Evolutionary conservation across 2,113 vertebrate species (phyloP), one percentile per base, ranked within the genome.

Genomic region (Hippocampus guttulatus): DNA sequence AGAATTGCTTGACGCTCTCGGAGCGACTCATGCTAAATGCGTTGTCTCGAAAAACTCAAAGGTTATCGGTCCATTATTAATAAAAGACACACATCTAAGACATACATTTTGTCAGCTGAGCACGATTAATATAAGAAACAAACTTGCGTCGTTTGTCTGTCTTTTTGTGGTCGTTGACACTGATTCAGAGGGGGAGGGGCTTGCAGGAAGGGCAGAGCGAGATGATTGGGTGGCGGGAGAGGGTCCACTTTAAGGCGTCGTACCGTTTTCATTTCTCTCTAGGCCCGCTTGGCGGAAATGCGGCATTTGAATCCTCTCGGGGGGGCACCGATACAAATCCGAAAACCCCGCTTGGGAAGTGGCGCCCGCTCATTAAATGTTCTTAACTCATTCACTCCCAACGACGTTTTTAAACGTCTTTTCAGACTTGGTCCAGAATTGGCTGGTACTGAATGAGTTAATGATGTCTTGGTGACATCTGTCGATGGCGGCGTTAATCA

Each of bases 161-260:
- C 21, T 54, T 58, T 14, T 25, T 12, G 21, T 54, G 52, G n/a
- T 74, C 68, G 38, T 70, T 75, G 82, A 87, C 80, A 75, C 74
- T 84, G 76, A 85, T 85, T 73, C 85, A 75, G 77, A 70, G n/a
- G 74, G 79, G 83, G 30, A 88, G 86, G 77, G 76, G 71, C 64
- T 67, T 79, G 75, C 79, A 73, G 77, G 73, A 79, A 80, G 79
- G 70, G 77, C 43, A 69, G 69, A 20, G 64, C 27, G 67, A 30
- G 70, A 63, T 64, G 73, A 41, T 58, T 27, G 10, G 11, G 33
- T 38, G 38, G 55, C 52, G 7, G 21, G 21, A 9, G 18, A 54
- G 51, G 18, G 52, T 54, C 21, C 23, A 58, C 55, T 58, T 58
- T 4, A 14, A 58, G 23, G 23, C 23, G 23, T 27, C 11, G 55